These are phyloP conservation scores for Sylvilagus floridanus DNA, from an alignment of 2,797 vertebrate genomes.

Conservation along the genomic window DNA sequence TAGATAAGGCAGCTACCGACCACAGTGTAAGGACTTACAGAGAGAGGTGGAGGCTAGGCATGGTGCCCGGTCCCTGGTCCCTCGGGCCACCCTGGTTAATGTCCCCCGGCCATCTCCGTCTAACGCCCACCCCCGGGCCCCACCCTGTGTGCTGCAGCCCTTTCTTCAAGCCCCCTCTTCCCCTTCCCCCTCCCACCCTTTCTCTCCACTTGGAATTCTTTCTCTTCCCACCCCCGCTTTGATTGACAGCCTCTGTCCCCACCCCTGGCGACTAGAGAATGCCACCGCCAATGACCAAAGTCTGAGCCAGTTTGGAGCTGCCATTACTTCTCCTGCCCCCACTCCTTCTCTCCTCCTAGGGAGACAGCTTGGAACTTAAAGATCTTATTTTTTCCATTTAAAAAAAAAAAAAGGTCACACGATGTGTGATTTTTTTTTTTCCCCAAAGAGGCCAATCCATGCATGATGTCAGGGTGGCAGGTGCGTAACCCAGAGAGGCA, in stretches of 20 bases:
- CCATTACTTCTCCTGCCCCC: slow-evolving; percentile 83
- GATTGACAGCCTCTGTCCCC: slow-evolving; percentile 73
- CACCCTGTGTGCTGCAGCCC: not conserved
- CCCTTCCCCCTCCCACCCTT: not conserved
- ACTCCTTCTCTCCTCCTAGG: slow-evolving; percentile 71
- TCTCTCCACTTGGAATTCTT: not conserved
- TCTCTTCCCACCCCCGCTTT: not conserved
- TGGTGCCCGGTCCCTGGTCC: slow-evolving; percentile 9
- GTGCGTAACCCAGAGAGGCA: not conserved
- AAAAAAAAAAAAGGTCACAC: not conserved
- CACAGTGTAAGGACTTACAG: slow-evolving; percentile 94
- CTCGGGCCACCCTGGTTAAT: not conserved
- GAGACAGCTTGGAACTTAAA: slow-evolving; percentile 85
- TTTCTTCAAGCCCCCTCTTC: not conserved
- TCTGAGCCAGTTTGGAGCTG: slow-evolving; percentile 35
- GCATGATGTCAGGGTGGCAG: not conserved
- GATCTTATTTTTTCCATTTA: slow-evolving; percentile 15
- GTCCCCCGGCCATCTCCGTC: not conserved
- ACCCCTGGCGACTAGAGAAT: slow-evolving; percentile 79
- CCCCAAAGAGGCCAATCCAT: slow-evolving; percentile 46
- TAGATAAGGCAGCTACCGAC: slow-evolving; percentile 96
- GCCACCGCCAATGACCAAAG: not conserved
- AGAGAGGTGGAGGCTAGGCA: slow-evolving; percentile 89
- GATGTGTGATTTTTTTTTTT: slow-evolving; percentile 65
- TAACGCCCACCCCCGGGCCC: not conserved